Evolutionary conservation across 2,888 invertebrate genomes (phyloP), one percentile per base, ranked within the genome.

Genomic region (Hypomecis atomaria): DNA sequence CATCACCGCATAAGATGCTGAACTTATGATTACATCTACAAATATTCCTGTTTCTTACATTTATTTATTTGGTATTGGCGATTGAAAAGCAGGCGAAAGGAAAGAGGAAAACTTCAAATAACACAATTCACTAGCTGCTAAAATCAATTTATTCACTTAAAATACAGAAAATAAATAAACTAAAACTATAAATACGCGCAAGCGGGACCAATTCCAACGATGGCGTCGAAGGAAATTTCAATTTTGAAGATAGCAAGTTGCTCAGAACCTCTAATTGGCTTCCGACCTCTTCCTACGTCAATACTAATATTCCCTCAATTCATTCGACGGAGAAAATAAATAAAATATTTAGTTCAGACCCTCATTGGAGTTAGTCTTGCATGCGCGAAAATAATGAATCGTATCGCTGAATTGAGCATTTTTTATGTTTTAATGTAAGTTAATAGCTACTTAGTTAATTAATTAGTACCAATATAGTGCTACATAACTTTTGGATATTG

Each of bases 111-210:
- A n/a, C 6, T 10, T 2, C 42, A 3, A 5, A 36, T 5, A 44
- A 45, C 23, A 37, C 23, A 42, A 64, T 33, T 6, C 7, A 13
- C n/a, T 42, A 13, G 4, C 10, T 42, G 56, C 23, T 60, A 60
- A 36, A 37, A 48, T 23, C 40, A 7, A 71, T 79, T 79, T 80
- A 78, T 72, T 78, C 56, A 68, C 76, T 77, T 79, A 60, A 53
- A 71, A 69, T 75, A 75, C 73, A 42, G 64, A 72, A 72, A 81
- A 79, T 81, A 79, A 82, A 78, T 81, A 75, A 79, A 76, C 75
- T 73, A 77, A 74, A 54, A 60, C 72, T 75, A 74, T 62, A 66
- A 65, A 62, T 69, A 62, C 56, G 69, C 68, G 69, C 68, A 65
- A 71, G 64, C 66, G 67, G 63, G 61, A 71, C 72, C 71, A 74